Conservation (phyloP, 2,113 vertebrate species). For the Promerops cafer region DNA sequence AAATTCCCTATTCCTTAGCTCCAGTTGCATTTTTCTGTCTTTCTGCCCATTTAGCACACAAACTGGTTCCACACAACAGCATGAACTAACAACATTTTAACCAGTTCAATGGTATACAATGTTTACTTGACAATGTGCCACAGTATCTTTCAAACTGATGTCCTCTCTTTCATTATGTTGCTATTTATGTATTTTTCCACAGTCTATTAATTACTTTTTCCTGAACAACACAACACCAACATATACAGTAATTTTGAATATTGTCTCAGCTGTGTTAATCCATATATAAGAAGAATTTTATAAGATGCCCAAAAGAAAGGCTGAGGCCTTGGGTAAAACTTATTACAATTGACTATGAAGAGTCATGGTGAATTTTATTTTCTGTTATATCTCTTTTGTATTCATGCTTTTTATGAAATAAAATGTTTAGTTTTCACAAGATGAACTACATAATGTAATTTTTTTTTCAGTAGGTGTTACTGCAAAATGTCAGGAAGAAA, state of each 20-base stretch:
- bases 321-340: not conserved
- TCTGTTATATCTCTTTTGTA: not conserved
- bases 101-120: not conserved
- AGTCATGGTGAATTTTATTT: not conserved
- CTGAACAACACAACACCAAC: not conserved
- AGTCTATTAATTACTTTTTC: not conserved
- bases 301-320: not conserved
- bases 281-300: not conserved
- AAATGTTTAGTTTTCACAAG: not conserved
- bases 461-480: not conserved
- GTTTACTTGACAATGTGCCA: not conserved
- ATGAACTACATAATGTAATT: not conserved
- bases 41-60: not conserved
- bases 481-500: not conserved
- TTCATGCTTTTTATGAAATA: not conserved
- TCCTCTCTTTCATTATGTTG: not conserved
- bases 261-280: not conserved
- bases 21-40: not conserved
- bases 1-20: not conserved
- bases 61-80: not conserved
- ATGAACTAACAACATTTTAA: not conserved
- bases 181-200: not conserved
- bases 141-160: not conserved
- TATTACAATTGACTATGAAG: not conserved
- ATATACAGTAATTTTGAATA: not conserved